Conservation (phyloP, 2,888 invertebrate species). For the Cerastis leucographa region DNA sequence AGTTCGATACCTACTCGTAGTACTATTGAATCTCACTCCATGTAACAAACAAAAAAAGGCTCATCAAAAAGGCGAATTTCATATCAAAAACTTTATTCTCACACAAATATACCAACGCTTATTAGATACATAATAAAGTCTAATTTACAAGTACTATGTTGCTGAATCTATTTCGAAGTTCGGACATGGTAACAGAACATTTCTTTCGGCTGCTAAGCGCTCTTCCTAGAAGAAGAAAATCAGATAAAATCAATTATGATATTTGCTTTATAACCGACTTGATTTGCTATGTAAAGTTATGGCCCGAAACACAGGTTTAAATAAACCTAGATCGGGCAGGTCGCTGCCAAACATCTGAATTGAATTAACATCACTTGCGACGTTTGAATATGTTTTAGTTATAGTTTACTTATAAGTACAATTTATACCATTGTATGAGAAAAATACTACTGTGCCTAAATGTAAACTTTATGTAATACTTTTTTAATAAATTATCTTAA, state of each 20-base stretch:
- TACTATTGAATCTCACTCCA: not conserved
- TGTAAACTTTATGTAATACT: too few species aligned
- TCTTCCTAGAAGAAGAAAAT: not conserved
- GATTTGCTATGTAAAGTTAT: too few species aligned
- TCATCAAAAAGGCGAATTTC: not conserved
- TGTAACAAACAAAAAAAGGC: not conserved
- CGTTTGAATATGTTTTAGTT: too few species aligned
- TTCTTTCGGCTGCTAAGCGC: conserved; percentile 68
- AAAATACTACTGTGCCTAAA: too few species aligned
- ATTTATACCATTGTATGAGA: too few species aligned
- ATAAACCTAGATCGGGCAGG: too few species aligned
- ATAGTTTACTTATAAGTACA: too few species aligned
- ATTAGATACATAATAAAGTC: not conserved
- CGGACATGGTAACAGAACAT: conserved; percentile 66
- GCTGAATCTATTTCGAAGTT: conserved; percentile 51
- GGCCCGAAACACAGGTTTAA: too few species aligned
- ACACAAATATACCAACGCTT: not conserved
- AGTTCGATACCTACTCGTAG: not conserved
- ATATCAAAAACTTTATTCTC: conserved; percentile 36
- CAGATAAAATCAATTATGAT: not conserved
- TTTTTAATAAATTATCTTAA: too few species aligned
- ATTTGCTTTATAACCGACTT: not conserved
- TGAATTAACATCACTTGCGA: too few species aligned
- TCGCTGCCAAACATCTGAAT: too few species aligned
- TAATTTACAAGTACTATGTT: conserved; percentile 16